Evolutionary conservation across 1,140 invertebrate genomes (phyloP).

Genomic region (Diabrotica undecimpunctata): DNA sequence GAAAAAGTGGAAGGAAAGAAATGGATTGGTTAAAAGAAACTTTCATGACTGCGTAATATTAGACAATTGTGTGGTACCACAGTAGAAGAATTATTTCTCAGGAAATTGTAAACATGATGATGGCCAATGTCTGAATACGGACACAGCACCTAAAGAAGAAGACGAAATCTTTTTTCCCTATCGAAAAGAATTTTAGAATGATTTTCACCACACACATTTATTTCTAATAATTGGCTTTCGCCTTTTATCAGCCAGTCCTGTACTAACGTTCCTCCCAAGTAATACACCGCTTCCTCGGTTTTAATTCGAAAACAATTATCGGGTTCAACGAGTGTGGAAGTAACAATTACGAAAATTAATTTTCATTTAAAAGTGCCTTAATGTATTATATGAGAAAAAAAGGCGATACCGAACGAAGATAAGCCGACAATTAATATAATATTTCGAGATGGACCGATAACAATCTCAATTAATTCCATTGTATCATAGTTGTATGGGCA

Average conservation of each 20-base stretch:
- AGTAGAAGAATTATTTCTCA: no score
- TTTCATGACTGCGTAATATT: no score
- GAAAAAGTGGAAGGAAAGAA: no score
- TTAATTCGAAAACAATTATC: neutral
- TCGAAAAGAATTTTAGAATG: no score
- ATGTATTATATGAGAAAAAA: constrained; percentile 7
- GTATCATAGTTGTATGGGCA: constrained; percentile 14
- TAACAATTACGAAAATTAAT: constrained; percentile 7
- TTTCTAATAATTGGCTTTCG: neutral
- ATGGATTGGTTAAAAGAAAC: no score
- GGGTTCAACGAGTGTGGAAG: neutral
- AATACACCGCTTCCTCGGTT: neutral
- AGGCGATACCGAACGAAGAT: constrained; percentile 14
- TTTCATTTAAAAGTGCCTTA: constrained; percentile 17
- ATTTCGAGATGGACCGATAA: constrained; percentile 8
- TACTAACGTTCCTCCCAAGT: no score
- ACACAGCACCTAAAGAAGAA: no score
- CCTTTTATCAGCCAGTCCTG: neutral
- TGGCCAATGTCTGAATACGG: no score
- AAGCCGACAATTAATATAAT: constrained; percentile 21
- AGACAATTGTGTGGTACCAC: no score
- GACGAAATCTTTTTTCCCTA: no score
- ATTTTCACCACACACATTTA: no score
- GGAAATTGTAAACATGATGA: no score
- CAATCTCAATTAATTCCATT: constrained; percentile 19